A percentile compares a stretch with the other conserved stretches of the same genome.
phyloP scores from a whole-genome alignment of 2,888 invertebrate species.

The Hylaea fasciaria region DNA sequence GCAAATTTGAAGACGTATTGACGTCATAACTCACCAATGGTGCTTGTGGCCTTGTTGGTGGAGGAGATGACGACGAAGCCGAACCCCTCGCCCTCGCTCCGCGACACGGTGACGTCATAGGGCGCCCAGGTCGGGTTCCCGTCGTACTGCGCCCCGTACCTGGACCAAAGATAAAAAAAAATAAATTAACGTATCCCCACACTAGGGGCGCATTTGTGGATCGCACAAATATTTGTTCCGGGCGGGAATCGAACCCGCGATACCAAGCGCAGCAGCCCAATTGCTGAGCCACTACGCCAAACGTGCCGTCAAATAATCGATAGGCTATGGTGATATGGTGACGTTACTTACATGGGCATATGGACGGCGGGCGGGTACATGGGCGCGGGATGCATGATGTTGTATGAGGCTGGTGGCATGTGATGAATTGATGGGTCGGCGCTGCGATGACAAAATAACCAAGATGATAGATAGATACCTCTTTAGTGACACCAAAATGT shows the following conservation, averaged over 20 bases:
- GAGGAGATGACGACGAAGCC: constrained; percentile 99
- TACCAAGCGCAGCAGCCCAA: too few species aligned
- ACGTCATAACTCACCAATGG: constrained; percentile 91
- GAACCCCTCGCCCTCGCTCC: constrained; percentile 97
- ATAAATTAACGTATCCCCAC: not conserved
- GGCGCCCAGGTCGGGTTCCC: constrained; percentile 85
- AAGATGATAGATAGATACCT: too few species aligned
- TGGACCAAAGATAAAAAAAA: constrained; percentile 40
- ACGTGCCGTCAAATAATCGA: too few species aligned
- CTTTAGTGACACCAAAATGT: too few species aligned
- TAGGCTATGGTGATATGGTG: too few species aligned
- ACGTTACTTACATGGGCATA: constrained; percentile 56
- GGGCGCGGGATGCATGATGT: constrained; percentile 78
- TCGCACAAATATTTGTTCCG: too few species aligned
- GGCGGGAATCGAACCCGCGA: too few species aligned
- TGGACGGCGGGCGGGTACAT: constrained; percentile 72
- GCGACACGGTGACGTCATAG: constrained; percentile 95
- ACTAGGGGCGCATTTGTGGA: too few species aligned
- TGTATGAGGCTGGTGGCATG: constrained; percentile 60
- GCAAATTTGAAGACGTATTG: too few species aligned
- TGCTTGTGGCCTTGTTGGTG: constrained; percentile 91
- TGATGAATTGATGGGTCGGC: constrained; percentile 64
- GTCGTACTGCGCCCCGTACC: constrained; percentile 82
- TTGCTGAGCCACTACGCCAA: too few species aligned
- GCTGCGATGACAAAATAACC: constrained; percentile 40